Conservation (phyloP, 2,888 invertebrate species). For the Epinotia brunnichana region DNA sequence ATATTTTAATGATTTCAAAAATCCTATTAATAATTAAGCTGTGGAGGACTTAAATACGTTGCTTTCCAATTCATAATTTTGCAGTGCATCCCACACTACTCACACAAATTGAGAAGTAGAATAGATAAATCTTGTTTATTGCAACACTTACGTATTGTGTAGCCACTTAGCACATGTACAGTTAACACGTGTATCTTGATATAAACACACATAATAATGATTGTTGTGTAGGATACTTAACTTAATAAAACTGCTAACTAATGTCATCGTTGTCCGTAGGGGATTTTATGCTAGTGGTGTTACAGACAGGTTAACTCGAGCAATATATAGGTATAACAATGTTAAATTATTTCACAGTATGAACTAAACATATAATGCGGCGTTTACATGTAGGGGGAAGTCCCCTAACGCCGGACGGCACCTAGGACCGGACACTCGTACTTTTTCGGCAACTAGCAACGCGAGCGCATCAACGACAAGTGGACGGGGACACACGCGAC, state of each 20-base stretch:
- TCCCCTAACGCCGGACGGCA: too few species aligned
- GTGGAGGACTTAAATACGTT: neutral
- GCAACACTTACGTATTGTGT: conserved; percentile 10
- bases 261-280: conserved; percentile 9
- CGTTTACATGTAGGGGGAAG: too few species aligned
- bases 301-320: neutral
- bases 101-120: conserved; percentile 16
- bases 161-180: neutral
- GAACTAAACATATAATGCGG: too few species aligned
- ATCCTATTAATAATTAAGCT: too few species aligned
- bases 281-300: neutral
- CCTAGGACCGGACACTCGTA: too few species aligned
- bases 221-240: conserved; percentile 12
- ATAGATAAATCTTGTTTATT: conserved; percentile 27
- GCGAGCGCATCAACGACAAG: too few species aligned
- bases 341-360: neutral
- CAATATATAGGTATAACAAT: neutral
- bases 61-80: neutral
- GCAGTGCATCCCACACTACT: conserved; percentile 5
- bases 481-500: too few species aligned
- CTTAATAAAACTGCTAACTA: conserved; percentile 18
- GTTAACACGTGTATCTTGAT: conserved; percentile 28
- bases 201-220: conserved; percentile 11
- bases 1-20: too few species aligned
- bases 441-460: too few species aligned